phyloP scores from a whole-genome alignment of 2,888 invertebrate species.

The Macrosiphum euphorbiae region DNA sequence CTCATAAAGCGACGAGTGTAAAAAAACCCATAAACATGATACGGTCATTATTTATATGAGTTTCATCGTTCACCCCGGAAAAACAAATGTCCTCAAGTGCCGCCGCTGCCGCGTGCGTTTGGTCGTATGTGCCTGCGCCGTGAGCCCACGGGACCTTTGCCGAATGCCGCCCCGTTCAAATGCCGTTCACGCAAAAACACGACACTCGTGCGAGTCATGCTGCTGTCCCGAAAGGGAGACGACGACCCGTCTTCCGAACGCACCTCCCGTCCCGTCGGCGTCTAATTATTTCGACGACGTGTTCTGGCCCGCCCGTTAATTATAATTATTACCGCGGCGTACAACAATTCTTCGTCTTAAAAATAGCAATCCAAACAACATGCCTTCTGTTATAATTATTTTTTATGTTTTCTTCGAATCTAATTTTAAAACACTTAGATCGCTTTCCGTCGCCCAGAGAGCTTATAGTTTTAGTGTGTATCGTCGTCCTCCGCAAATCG shows the following conservation, averaged over 20 bases:
- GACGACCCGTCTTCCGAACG: neutral
- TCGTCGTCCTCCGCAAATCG: neutral
- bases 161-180: conserved; percentile 39
- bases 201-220: conserved; percentile 43
- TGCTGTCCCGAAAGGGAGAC: conserved; percentile 24
- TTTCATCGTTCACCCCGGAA: neutral
- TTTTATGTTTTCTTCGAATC: neutral
- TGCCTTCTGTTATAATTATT: conserved; percentile 5
- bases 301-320: conserved; percentile 11
- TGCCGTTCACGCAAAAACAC: conserved; percentile 45
- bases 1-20: too few species aligned
- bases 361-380: conserved; percentile 38
- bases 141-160: conserved; percentile 24
- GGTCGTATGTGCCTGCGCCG: conserved; percentile 30
- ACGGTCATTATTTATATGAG: neutral
- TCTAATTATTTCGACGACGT: neutral
- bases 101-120: conserved; percentile 9
- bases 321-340: conserved; percentile 30
- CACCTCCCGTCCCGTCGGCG: too few species aligned
- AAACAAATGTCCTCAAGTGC: conserved; percentile 28
- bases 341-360: conserved; percentile 25
- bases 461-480: conserved; percentile 16
- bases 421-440: conserved; percentile 44
- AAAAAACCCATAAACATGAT: neutral
- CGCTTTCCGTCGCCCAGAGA: conserved; percentile 9